Evolutionary conservation across 2,888 invertebrate genomes (phyloP).

Genomic region (Cancer borealis): DNA sequence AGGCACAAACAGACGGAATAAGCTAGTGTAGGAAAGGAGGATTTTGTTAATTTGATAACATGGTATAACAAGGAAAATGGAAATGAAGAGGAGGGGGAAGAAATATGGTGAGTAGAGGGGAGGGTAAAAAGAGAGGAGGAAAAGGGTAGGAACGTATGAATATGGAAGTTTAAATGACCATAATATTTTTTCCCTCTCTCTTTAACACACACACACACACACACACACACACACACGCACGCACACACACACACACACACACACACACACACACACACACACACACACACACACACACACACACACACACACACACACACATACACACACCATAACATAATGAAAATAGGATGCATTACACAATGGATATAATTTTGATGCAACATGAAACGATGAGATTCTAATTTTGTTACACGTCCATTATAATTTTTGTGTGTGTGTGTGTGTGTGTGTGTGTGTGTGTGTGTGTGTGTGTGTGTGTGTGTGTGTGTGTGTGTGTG

Average conservation of each 20-base stretch:
- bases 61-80: too few relatives aligned
- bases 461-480: background rate
- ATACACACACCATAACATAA: background rate
- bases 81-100: too few relatives aligned
- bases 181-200: too few relatives aligned
- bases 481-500: slow-evolving; percentile 12
- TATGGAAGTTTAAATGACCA: too few relatives aligned
- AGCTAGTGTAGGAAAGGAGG: too few relatives aligned
- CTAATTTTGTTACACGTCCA: background rate
- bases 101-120: too few relatives aligned
- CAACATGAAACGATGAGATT: background rate
- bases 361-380: background rate
- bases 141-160: too few relatives aligned
- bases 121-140: too few relatives aligned
- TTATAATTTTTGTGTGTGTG: background rate
- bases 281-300: background rate
- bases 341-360: background rate
- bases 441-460: slow-evolving; percentile 46
- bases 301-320: background rate
- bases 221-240: background rate
- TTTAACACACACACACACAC: background rate
- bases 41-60: too few relatives aligned
- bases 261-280: background rate
- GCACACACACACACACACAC: background rate
- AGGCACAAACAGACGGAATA: too few relatives aligned